Base-by-base conservation (phyloP, 2,888 invertebrate species). In the Amphimallon solstitiale region DNA sequence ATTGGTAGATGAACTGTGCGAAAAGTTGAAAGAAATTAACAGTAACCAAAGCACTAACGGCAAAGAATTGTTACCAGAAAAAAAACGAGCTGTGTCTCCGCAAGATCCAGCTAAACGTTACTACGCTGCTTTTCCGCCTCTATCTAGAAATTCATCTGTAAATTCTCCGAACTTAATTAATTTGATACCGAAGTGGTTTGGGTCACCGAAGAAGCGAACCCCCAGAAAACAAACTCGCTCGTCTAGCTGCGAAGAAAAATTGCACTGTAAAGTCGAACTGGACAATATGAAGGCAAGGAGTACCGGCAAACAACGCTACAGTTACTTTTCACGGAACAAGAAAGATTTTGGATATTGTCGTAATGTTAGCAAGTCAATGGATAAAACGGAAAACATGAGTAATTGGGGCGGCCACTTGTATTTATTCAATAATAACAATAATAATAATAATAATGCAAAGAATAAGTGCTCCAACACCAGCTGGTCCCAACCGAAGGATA, bases 1-100 rank as follows among this genome's bases (percentile, higher is more conserved):
- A 78, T 86, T 94, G 81, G 91, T 94, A 74, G 92, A 93, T 83
- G 93, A 94, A 85, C 86, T 94, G 79, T 92, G 92, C 83, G 87
- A 86, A 74, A 90, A 90, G 84, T 85, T 93, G 76, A 90, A 91
- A 82, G 89, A 92, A 82, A 87, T 90, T 76, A 89, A 89, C 76
- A 82, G 71, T 63, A 73, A 74, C 34, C 65, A 72, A 60, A 61
- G 67, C 65, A 63, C 61, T 56, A 67, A 69, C 59, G 35, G 54
- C 23, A 54, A 64, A 12, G 65, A 67, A 38, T 12, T 63, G 23
- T 45, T 52, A 54, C 43, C 49, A 14, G 43, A 48, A 10, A 48
- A 40, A 54, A 54, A 67, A 23, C 66, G 51, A 61, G 59, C 59
- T 63, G 66, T 76, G 75, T 86, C 87, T 80, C 86, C 85, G 65